These are phyloP conservation scores for Cricetomys ansorgei DNA, from an alignment of 2,113 vertebrate genomes.

Conservation along the genomic window DNA sequence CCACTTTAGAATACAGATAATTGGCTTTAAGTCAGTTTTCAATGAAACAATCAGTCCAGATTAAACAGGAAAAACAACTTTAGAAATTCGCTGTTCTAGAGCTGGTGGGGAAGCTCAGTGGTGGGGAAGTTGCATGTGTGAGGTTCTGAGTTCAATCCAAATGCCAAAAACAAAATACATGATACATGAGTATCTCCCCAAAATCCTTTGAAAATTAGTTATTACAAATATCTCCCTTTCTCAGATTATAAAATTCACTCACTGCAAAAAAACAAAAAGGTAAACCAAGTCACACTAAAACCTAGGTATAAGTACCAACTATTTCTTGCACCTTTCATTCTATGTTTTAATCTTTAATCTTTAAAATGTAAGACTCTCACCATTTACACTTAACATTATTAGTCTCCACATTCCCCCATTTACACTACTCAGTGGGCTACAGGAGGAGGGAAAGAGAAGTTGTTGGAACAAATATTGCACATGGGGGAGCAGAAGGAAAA, in stretches of 20 bases:
- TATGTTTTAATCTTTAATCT: conserved; percentile 25
- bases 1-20: neutral
- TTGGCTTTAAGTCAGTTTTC: neutral
- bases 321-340: neutral
- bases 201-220: neutral
- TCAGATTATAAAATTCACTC: neutral
- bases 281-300: neutral
- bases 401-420: neutral
- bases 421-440: neutral
- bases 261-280: neutral
- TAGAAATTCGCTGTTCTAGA: neutral
- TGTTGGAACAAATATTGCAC: neutral
- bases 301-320: neutral
- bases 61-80: neutral
- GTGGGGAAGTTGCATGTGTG: too few relatives aligned
- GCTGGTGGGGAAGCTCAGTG: neutral
- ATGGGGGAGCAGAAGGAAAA: neutral
- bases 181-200: neutral
- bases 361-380: conserved; percentile 8
- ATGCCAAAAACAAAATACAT: neutral
- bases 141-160: neutral
- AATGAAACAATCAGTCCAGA: conserved; percentile 16
- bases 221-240: neutral
- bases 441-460: neutral
- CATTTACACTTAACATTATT: neutral